These are phyloP conservation scores for Drosophila setosimentum DNA, from an alignment of 2,888 invertebrate genomes.

Conservation along the genomic window DNA sequence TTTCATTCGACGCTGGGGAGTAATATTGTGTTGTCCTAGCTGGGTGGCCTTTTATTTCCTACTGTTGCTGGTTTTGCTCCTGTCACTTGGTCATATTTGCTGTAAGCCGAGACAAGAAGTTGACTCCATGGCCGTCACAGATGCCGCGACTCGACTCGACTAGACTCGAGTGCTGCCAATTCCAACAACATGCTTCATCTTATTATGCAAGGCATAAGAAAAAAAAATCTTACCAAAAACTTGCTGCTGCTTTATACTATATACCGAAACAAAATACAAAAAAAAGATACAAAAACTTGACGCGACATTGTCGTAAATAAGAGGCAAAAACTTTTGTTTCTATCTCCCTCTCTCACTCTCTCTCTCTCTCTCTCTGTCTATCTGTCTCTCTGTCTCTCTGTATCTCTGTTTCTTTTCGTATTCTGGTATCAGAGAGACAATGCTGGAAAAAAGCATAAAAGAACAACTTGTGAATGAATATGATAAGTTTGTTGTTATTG, in stretches of 20 bases:
- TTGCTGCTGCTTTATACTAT: slow-evolving; percentile 43
- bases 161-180: slow-evolving; percentile 50
- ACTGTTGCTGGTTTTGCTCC: background rate
- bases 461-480: slow-evolving; percentile 74
- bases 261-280: slow-evolving; percentile 5
- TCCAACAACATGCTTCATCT: slow-evolving; percentile 73
- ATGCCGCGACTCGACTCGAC: slow-evolving; percentile 54
- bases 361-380: background rate
- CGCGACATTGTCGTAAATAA: slow-evolving; percentile 83
- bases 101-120: slow-evolving; percentile 21
- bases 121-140: slow-evolving; percentile 51
- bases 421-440: slow-evolving; percentile 22
- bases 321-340: slow-evolving; percentile 67
- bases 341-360: slow-evolving; percentile 19
- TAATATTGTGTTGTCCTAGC: slow-evolving; percentile 56
- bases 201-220: slow-evolving; percentile 70
- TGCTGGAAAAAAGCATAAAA: slow-evolving; percentile 18
- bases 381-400: background rate
- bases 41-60: slow-evolving; percentile 36
- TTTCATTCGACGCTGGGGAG: slow-evolving; percentile 79
- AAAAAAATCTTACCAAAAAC: slow-evolving; percentile 52
- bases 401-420: slow-evolving; percentile 1
- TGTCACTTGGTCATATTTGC: slow-evolving; percentile 39
- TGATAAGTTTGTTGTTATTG: slow-evolving; percentile 66
- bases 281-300: slow-evolving; percentile 65